These are phyloP conservation scores for Poecilia gillii DNA, from an alignment of 2,797 vertebrate genomes.

Conservation along the genomic window DNA sequence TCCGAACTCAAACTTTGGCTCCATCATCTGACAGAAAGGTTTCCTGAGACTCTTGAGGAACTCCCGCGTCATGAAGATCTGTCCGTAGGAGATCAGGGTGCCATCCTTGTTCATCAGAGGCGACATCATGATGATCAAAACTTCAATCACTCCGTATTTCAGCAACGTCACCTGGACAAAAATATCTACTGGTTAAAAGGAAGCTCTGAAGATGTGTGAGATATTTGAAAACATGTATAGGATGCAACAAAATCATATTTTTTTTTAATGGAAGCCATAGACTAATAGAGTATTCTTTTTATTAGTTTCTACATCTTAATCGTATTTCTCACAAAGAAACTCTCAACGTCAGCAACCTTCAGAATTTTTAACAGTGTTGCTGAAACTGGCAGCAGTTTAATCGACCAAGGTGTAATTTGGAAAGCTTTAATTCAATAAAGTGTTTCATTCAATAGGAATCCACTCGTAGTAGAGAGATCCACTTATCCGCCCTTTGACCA, in stretches of 20 bases:
- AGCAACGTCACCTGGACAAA: conserved; percentile 89
- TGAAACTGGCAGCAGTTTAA: background rate
- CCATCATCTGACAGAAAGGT: conserved; percentile 97
- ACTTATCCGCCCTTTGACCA: background rate
- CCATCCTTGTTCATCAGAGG: conserved; percentile 99
- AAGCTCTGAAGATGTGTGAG: background rate
- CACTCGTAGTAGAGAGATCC: background rate
- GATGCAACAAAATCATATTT: background rate
- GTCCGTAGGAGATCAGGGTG: conserved; percentile 93
- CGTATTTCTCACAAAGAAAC: background rate
- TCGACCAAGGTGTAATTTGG: background rate
- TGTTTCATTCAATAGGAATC: background rate
- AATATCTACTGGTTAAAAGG: background rate
- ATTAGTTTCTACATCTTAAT: background rate
- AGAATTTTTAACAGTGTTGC: background rate
- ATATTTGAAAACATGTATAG: background rate
- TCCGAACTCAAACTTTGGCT: conserved; percentile 98
- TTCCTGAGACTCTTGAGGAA: conserved; percentile 97
- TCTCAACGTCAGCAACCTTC: background rate
- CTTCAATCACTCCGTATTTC: conserved; percentile 97
- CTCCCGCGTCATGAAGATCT: conserved; percentile 98
- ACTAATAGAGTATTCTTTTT: background rate
- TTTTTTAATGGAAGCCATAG: background rate
- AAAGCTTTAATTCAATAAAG: background rate
- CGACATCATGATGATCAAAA: conserved; percentile 95